Evolutionary conservation across 2,113 vertebrate genomes (phyloP).

Genomic region (Triplophysa siluroides): DNA sequence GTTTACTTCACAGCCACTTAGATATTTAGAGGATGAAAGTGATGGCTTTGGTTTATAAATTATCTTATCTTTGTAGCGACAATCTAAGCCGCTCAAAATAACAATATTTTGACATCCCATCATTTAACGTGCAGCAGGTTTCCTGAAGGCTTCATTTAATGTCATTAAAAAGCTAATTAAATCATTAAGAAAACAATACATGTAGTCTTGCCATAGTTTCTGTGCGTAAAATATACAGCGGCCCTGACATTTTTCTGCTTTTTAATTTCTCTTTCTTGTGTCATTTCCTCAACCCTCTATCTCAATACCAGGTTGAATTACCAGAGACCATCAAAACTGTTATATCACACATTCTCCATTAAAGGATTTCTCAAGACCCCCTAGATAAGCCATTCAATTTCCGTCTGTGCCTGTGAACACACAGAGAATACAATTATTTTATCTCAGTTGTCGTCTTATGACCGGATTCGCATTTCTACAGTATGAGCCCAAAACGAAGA

Average conservation of each 20-base stretch:
- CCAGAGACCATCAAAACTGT: slow-evolving; percentile 31
- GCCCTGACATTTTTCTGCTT: slow-evolving; percentile 11
- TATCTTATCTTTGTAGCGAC: too few species aligned
- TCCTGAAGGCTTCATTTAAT: too few species aligned
- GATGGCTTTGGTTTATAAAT: too few species aligned
- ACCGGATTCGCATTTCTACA: slow-evolving; percentile 55
- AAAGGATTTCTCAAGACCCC: slow-evolving; percentile 52
- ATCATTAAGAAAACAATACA: background rate
- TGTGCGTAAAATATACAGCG: background rate
- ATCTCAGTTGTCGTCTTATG: slow-evolving; percentile 59
- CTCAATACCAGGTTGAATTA: slow-evolving; percentile 43
- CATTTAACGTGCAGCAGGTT: too few species aligned
- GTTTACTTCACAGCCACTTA: too few species aligned
- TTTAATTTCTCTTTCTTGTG: slow-evolving; percentile 8
- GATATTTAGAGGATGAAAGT: too few species aligned
- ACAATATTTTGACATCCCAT: too few species aligned
- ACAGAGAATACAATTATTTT: slow-evolving; percentile 54
- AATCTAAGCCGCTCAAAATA: too few species aligned
- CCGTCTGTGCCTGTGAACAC: slow-evolving; percentile 49
- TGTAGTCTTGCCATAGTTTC: background rate
- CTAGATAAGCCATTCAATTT: slow-evolving; percentile 62
- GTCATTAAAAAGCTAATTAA: background rate
- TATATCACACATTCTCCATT: slow-evolving; percentile 39
- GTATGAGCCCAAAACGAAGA: slow-evolving; percentile 60
- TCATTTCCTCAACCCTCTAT: slow-evolving; percentile 23